Percentiles rank a stretch among this genome's conserved stretches.
These are phyloP conservation scores for Neoitamus cyanurus DNA, from an alignment of 2,888 invertebrate species.

Conservation along the genomic window DNA sequence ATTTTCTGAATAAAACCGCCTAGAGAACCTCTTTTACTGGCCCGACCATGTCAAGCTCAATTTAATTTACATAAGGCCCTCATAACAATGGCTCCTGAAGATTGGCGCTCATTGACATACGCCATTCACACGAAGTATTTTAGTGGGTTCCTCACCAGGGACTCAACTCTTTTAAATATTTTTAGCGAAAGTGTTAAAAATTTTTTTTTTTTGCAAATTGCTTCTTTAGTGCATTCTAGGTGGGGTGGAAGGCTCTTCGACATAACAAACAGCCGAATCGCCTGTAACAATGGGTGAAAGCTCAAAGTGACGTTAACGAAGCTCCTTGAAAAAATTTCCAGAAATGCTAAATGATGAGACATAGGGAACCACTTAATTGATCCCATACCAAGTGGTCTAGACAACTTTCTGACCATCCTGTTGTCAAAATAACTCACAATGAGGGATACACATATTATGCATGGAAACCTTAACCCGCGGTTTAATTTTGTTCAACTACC, in stretches of 20 bases:
- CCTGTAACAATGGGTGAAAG: not conserved
- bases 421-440: not conserved
- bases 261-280: not conserved
- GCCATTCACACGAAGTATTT: not conserved
- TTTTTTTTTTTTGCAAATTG: not conserved
- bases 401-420: not conserved
- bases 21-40: not conserved
- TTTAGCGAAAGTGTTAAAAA: not conserved
- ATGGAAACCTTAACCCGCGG: not conserved
- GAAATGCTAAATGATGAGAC: not conserved
- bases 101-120: conserved; percentile 8
- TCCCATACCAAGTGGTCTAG: not conserved
- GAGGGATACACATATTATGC: not conserved
- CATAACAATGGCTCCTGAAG: conserved; percentile 2
- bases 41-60: conserved; percentile 1
- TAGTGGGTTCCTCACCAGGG: not conserved
- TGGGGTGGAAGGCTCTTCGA: not conserved
- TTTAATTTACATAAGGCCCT: conserved; percentile 12
- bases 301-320: not conserved
- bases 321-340: not conserved
- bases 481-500: not conserved
- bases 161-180: not conserved
- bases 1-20: conserved; percentile 3
- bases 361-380: not conserved
- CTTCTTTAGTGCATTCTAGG: not conserved